Evolutionary conservation across 2,797 vertebrate genomes (phyloP).

Genomic region (Danio tinwini): DNA sequence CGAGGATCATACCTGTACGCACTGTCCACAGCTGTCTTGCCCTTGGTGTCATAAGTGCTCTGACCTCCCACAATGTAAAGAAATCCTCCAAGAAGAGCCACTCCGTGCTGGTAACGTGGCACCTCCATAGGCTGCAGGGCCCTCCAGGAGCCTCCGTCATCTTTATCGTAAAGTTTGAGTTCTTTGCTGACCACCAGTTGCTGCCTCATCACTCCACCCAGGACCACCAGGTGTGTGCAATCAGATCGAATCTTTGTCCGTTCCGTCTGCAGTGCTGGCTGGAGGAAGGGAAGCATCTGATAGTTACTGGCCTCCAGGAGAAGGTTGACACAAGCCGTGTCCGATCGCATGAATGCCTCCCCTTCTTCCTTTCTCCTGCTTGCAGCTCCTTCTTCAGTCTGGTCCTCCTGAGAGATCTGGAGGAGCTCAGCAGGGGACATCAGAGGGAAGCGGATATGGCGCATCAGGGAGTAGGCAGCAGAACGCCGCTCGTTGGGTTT

Average conservation of each 20-base stretch:
- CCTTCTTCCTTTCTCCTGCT: conserved; percentile 5
- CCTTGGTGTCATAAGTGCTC: conserved; percentile 85
- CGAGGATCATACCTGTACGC: conserved; percentile 83
- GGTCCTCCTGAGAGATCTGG: conserved; percentile 81
- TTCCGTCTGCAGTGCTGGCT: conserved; percentile 80
- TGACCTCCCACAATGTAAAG: conserved; percentile 86
- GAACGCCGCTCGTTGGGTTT: conserved; percentile 60
- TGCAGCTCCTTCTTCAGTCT: conserved; percentile 47
- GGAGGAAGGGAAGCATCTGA: conserved; percentile 86
- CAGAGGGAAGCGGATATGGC: conserved; percentile 81
- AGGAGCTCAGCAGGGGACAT: conserved; percentile 81
- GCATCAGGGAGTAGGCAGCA: conserved; percentile 75
- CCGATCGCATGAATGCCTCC: conserved; percentile 73
- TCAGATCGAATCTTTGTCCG: conserved; percentile 81
- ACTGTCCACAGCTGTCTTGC: conserved; percentile 84
- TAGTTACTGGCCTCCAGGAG: conserved; percentile 86
- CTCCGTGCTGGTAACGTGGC: conserved; percentile 83
- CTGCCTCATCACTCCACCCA: conserved; percentile 84
- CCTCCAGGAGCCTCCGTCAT: conserved; percentile 70
- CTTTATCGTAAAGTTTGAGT: conserved; percentile 78
- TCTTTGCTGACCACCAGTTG: conserved; percentile 84
- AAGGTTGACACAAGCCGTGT: conserved; percentile 80
- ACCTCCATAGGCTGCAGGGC: conserved; percentile 81
- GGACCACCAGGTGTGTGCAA: conserved; percentile 76
- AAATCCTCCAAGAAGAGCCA: conserved; percentile 81